Base-by-base conservation (phyloP, 2,113 vertebrate genomes). In the Bambusicola thoracicus region DNA sequence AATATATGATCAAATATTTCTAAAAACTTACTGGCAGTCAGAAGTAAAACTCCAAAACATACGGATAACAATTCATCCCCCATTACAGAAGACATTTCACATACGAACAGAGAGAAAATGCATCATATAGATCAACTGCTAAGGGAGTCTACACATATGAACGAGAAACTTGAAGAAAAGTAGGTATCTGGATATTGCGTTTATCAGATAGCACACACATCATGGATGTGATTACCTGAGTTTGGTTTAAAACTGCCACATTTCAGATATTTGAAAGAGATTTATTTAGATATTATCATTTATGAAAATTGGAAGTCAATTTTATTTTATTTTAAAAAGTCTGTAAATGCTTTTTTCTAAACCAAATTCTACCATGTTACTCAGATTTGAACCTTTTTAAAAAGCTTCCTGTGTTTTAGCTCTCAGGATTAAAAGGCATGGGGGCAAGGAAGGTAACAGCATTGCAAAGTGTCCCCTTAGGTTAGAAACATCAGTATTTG, bases 161-260 rank as follows among this genome's bases (percentile, higher is more conserved):
- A 85, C 41, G 8, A 18, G 70, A 25, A 70, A 2, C 27, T 43
- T 70, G 51, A 87, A 61, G 34, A 72, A 69, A 22, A 70, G 53
- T 13, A 32, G 11, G 32, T 40, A 88, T 91, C 78, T 89, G n/a
- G 34, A 13, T 79, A 84, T 85, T 95, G 89, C 89, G 62, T 84
- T 76, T 65, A 49, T 80, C 48, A 78, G 41, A 55, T 17, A 87
- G 10, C 38, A 94, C 77, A 56, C 66, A 92, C 32, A 11, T 49
- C 38, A 13, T 81, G 79, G n/a, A 22, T 8, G 2, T 67, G 53
- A 81, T 61, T 77, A 15, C 24, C 29, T 16, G 19, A 79, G 48
- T 67, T 88, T 38, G 61, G 70, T 73, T 94, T 94, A 77, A 90
- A 87, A 93, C 77, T 84, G 68, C 84, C 66, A 38, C 77, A 91